phyloP scores from a whole-genome alignment of 1,140 invertebrate genomes.

The Nephotettix cincticeps region DNA sequence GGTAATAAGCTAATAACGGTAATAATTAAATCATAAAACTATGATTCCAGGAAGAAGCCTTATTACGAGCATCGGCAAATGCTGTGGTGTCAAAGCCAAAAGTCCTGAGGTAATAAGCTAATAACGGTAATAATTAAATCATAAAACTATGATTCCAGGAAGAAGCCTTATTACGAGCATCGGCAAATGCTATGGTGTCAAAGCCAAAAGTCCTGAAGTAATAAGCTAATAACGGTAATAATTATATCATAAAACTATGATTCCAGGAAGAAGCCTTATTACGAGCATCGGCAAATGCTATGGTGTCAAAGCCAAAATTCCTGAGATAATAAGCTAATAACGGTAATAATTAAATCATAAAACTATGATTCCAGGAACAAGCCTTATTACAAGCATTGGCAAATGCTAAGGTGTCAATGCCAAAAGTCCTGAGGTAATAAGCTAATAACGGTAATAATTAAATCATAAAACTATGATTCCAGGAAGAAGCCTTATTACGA shows the following conservation, averaged over 20 bases:
- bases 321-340: neutral
- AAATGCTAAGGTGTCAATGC: neutral
- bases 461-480: neutral
- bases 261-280: neutral
- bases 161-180: too few species aligned
- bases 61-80: neutral
- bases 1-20: too few species aligned
- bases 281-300: neutral
- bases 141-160: too few species aligned
- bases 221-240: neutral
- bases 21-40: too few species aligned
- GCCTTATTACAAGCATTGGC: neutral
- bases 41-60: too few species aligned
- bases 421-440: neutral
- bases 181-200: neutral
- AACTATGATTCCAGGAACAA: neutral
- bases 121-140: too few species aligned
- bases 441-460: neutral
- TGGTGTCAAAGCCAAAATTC: neutral
- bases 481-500: constrained; percentile 26
- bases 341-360: neutral
- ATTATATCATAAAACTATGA: neutral
- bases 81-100: neutral
- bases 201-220: neutral
- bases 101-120: too few species aligned